Percentiles rank a stretch among this genome's conserved stretches.
These are phyloP conservation scores for Trichacis sp. DNA, from an alignment of 2,888 invertebrate species.

Conservation along the genomic window DNA sequence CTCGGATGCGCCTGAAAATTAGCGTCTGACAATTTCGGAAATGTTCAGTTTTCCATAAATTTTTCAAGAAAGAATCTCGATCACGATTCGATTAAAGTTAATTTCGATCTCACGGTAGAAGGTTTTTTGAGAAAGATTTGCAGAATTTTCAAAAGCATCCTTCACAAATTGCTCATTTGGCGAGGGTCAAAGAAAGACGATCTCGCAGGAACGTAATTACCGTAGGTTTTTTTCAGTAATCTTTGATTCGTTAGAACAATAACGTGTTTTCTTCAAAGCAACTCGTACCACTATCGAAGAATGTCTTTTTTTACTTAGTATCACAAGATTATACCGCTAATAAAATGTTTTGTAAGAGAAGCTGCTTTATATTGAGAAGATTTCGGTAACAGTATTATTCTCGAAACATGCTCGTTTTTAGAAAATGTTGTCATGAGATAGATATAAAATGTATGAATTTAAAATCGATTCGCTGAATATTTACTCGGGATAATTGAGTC, in stretches of 20 bases:
- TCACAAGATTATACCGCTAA: conserved; percentile 62
- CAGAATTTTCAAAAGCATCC: conserved; percentile 5
- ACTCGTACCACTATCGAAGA: conserved; percentile 50
- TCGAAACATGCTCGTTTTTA: too few species aligned
- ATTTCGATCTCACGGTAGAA: too few species aligned
- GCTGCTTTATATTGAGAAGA: background rate
- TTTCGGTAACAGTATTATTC: background rate
- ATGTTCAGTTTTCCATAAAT: too few species aligned
- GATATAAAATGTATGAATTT: too few species aligned
- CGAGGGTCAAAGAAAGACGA: conserved; percentile 30
- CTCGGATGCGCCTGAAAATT: conserved; percentile 10
- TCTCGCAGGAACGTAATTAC: conserved; percentile 44
- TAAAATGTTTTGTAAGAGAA: conserved; percentile 28
- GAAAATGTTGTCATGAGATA: too few species aligned
- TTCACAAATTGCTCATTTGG: conserved; percentile 15
- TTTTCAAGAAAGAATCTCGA: too few species aligned
- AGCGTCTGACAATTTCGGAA: too few species aligned
- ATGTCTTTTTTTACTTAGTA: conserved; percentile 54
- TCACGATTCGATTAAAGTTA: too few species aligned
- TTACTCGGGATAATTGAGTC: too few species aligned
- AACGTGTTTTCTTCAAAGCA: conserved; percentile 44
- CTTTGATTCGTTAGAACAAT: conserved; percentile 32
- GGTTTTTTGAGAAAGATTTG: too few species aligned
- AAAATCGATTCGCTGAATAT: too few species aligned
- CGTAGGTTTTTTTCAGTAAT: conserved; percentile 33